phyloP scores from a whole-genome alignment of 2,888 invertebrate species.

The Balanococcus diminutus region DNA sequence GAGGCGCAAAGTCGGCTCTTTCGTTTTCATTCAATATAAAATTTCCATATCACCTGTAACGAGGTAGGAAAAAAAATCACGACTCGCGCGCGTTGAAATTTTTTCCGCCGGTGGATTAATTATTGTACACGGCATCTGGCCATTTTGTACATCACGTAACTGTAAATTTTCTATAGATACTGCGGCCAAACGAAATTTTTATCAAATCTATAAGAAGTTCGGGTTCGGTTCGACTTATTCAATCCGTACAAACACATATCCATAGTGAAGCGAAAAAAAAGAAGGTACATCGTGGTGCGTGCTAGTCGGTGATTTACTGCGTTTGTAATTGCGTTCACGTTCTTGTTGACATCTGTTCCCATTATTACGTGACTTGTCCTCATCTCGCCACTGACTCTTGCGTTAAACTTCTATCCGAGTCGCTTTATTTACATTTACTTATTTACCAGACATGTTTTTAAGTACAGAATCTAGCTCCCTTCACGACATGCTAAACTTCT shows the following conservation, averaged over 20 bases:
- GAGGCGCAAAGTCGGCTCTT: slow-evolving; percentile 42
- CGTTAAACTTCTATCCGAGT: slow-evolving; percentile 30
- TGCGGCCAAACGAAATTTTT: background rate
- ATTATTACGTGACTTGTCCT: slow-evolving; percentile 37
- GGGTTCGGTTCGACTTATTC: background rate
- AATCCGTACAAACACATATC: background rate
- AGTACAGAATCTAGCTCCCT: slow-evolving; percentile 4
- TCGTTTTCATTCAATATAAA: slow-evolving; percentile 47
- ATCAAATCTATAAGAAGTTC: background rate
- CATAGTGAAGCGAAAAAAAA: background rate
- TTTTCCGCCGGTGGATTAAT: background rate
- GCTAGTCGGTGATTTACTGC: slow-evolving; percentile 37
- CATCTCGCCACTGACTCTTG: slow-evolving; percentile 35
- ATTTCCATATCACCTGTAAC: slow-evolving; percentile 49
- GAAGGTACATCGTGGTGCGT: slow-evolving; percentile 27
- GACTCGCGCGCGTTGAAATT: background rate
- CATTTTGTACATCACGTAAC: background rate
- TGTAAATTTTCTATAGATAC: background rate
- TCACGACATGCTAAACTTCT: background rate
- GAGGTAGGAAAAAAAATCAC: slow-evolving; percentile 33
- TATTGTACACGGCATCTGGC: background rate
- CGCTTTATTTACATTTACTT: slow-evolving; percentile 34
- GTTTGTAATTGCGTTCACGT: slow-evolving; percentile 37
- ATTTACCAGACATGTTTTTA: slow-evolving; percentile 6
- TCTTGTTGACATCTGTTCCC: slow-evolving; percentile 35